Evolutionary conservation across 2,797 vertebrate species (phyloP).

Genomic region (Streptopelia turtur): DNA sequence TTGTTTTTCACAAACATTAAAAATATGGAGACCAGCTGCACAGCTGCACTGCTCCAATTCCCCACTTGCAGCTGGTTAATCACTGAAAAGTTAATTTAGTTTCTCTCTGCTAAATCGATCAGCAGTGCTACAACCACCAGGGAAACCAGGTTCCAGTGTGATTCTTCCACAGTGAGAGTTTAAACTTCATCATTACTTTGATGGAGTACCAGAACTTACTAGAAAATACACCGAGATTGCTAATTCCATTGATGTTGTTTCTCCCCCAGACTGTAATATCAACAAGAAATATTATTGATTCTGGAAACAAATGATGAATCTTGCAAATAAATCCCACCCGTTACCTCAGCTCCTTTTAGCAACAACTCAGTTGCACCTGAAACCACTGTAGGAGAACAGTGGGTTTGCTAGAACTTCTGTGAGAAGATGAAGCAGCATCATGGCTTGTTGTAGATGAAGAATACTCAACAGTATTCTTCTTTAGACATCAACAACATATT

Average conservation of each 20-base stretch:
- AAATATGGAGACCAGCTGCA: neutral
- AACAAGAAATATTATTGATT: neutral
- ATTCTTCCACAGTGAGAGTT: neutral
- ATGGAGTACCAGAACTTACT: conserved; percentile 22
- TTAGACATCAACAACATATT: neutral
- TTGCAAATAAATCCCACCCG: neutral
- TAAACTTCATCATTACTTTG: neutral
- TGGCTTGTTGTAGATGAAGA: neutral
- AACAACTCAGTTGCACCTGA: neutral
- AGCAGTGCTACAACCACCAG: neutral
- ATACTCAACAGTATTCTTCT: neutral
- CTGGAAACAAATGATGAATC: neutral
- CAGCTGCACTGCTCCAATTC: neutral
- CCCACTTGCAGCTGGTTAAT: neutral
- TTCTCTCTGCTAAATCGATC: conserved; percentile 29
- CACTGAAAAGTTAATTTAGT: conserved; percentile 30
- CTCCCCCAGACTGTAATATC: neutral
- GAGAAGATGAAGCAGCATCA: neutral
- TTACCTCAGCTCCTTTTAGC: neutral
- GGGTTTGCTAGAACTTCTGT: neutral
- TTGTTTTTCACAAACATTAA: neutral
- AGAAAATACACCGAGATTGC: neutral
- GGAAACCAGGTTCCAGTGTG: conserved; percentile 6
- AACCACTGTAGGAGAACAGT: neutral
- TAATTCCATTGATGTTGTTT: neutral